These are phyloP conservation scores for Sebastes reedi DNA, from an alignment of 2,797 vertebrate species.

Conservation along the genomic window DNA sequence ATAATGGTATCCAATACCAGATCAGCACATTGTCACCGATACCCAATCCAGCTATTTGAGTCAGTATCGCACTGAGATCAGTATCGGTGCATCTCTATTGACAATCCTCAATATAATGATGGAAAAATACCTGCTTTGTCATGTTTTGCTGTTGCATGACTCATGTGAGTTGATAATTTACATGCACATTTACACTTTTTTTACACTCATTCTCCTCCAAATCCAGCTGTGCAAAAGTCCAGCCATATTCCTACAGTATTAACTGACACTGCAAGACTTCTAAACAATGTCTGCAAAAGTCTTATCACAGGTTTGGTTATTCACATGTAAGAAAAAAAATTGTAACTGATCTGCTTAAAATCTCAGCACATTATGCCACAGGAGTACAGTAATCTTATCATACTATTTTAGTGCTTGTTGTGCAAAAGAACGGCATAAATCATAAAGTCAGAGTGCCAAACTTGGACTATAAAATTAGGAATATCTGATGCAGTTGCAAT, in stretches of 20 bases:
- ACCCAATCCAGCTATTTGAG: neutral
- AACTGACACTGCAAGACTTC: too few relatives aligned
- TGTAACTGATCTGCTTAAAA: neutral
- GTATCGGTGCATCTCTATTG: neutral
- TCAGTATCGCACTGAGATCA: neutral
- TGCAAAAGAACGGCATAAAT: neutral
- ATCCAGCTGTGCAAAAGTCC: neutral
- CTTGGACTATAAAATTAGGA: neutral
- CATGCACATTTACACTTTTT: too few relatives aligned
- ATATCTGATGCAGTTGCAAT: neutral
- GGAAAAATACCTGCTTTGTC: neutral
- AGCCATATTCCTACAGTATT: neutral
- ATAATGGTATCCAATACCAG: neutral
- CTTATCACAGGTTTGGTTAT: too few relatives aligned
- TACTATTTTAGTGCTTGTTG: neutral
- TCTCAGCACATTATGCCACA: neutral
- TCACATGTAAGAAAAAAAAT: too few relatives aligned
- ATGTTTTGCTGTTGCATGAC: too few relatives aligned
- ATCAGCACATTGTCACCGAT: neutral
- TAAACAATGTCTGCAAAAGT: too few relatives aligned
- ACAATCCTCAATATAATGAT: neutral
- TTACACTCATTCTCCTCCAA: neutral
- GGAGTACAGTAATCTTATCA: neutral
- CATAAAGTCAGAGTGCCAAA: neutral
- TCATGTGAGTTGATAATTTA: too few relatives aligned